Conservation (phyloP, 2,113 vertebrate genomes). For the Poeciliopsis turrubarensis region DNA sequence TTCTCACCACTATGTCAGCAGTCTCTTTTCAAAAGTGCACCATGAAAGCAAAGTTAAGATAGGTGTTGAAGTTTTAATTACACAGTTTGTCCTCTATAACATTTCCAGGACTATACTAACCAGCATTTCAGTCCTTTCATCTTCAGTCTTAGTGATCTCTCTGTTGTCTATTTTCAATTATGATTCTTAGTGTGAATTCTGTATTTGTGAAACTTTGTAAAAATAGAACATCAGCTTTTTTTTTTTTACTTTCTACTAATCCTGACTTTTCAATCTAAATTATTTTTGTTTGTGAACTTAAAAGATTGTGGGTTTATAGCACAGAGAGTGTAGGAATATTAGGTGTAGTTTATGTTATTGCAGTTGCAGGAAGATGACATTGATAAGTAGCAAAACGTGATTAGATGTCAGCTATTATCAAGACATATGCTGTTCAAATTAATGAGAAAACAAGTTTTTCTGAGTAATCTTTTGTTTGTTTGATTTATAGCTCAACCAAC, state of each 20-base stretch:
- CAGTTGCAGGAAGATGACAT: not conserved
- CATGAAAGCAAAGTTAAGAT: too few species aligned
- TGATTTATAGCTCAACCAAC: slow-evolving; percentile 77
- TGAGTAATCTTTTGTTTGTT: not conserved
- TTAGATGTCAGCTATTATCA: not conserved
- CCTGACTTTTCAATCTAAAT: too few species aligned
- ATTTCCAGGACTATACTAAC: not conserved
- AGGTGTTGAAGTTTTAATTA: too few species aligned
- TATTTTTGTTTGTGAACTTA: not conserved
- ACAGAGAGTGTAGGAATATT: not conserved
- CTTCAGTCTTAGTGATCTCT: not conserved
- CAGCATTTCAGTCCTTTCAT: not conserved
- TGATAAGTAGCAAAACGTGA: not conserved
- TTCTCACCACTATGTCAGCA: not conserved
- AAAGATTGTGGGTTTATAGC: too few species aligned
- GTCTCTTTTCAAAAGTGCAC: not conserved
- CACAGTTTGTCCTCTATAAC: not conserved
- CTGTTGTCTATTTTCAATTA: not conserved
- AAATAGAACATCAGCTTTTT: not conserved
- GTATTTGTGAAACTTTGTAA: not conserved
- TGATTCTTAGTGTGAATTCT: not conserved
- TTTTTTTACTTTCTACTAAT: not conserved
- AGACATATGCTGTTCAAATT: not conserved
- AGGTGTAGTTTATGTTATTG: not conserved
- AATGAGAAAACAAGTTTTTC: not conserved